A percentile compares a stretch with the other conserved stretches of the same genome.
Evolutionary conservation across 2,113 vertebrate species (phyloP).

Genomic region (Psilopsiagon aymara): DNA sequence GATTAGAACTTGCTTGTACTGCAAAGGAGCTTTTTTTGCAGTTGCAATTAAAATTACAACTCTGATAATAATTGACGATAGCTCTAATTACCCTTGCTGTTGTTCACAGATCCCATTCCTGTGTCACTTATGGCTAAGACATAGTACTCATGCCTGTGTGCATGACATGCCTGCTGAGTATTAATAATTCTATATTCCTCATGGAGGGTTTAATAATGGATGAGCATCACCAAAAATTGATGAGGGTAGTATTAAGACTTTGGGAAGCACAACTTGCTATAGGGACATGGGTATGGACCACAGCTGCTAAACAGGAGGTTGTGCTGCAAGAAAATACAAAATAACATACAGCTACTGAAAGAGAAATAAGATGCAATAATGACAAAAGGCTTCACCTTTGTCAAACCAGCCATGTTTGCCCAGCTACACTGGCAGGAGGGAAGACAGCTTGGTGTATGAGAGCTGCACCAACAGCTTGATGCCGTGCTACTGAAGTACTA

Average conservation of each 20-base stretch:
- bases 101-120: background rate
- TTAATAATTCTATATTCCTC: background rate
- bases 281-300: background rate
- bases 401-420: background rate
- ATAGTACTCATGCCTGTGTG: background rate
- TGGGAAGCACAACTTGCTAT: background rate
- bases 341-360: background rate
- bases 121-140: background rate
- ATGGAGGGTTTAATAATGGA: background rate
- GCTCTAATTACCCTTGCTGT: background rate
- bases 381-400: background rate
- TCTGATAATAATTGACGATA: background rate
- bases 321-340: background rate
- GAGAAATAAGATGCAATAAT: background rate
- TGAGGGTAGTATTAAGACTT: background rate
- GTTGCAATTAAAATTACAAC: background rate
- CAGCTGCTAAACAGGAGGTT: background rate
- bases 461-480: background rate
- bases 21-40: background rate
- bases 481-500: background rate
- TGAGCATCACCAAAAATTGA: background rate
- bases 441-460: accelerated
- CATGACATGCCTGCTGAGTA: background rate
- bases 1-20: background rate
- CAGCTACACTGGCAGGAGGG: background rate